These are phyloP conservation scores for Drosophila truncata DNA, from an alignment of 1,140 invertebrate genomes.

Conservation along the genomic window DNA sequence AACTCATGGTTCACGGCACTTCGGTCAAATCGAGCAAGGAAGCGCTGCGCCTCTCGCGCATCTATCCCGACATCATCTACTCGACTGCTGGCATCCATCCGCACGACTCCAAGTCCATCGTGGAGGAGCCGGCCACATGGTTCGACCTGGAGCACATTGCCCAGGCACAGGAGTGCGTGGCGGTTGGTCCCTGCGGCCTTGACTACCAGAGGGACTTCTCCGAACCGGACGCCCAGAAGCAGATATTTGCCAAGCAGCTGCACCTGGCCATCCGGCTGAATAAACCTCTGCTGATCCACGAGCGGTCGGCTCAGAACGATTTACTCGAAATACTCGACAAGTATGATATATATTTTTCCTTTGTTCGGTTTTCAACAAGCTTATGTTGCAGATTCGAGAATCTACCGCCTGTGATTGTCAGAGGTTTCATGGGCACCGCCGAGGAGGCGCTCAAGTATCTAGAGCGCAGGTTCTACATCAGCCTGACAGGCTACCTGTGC, in stretches of 20 bases:
- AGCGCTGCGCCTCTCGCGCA: conserved; percentile 93
- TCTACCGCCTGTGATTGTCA: conserved; percentile 94
- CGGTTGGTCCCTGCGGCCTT: conserved; percentile 96
- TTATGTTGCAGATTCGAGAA: conserved; percentile 85
- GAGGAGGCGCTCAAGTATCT: conserved; percentile 94
- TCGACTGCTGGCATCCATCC: conserved; percentile 98
- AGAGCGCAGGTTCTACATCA: conserved; percentile 94
- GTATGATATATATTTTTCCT: conserved; percentile 53
- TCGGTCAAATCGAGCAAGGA: conserved; percentile 96
- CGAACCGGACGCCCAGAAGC: conserved; percentile 93
- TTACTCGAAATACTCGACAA: conserved; percentile 88
- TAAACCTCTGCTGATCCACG: conserved; percentile 96
- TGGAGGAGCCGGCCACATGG: conserved; percentile 90
- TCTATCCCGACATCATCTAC: conserved; percentile 95
- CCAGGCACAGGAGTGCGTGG: conserved; percentile 94
- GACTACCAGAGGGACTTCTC: conserved; percentile 98
- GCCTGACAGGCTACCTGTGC: conserved; percentile 90
- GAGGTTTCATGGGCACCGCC: conserved; percentile 96
- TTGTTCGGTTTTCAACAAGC: not conserved
- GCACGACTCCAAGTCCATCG: conserved; percentile 97
- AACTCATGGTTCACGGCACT: conserved; percentile 97
- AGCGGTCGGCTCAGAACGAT: conserved; percentile 95
- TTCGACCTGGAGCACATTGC: conserved; percentile 91
- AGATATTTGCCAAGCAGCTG: conserved; percentile 96
- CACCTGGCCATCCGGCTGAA: conserved; percentile 93